Evolutionary conservation across 2,888 invertebrate genomes (phyloP), one percentile per base, ranked within the genome.

Genomic region (Troides helena): DNA sequence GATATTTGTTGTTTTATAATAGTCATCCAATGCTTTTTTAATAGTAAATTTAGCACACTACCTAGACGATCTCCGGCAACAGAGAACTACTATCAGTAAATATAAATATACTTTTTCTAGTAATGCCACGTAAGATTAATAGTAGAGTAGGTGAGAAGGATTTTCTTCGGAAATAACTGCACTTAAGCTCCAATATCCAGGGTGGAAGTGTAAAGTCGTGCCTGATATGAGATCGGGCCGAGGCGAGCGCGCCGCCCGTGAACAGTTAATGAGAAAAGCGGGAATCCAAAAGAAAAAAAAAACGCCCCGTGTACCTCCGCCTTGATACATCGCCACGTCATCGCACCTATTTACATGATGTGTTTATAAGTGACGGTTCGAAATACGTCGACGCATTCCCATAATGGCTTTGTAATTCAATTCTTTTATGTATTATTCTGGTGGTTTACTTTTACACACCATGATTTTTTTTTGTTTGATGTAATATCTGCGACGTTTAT

Each of bases 291-390:
- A 64, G 65, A 59, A 68, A 63, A 70, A 63, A 58, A 4, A 30
- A 30, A 30, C 30, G 56, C 59, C 53, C 62, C 60, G 58, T n/a
- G 53, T 63, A 61, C 59, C 63, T 53, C 7, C 39, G 39, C 62
- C 71, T 61, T 71, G 72, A 62, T 65, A 66, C 60, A 67, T 70
- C 46, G 74, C 74, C 73, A 64, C 72, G 67, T 76, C 73, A 73
- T 70, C 73, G 72, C 72, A 68, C 68, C 64, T 69, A 76, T 77
- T 77, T 77, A 72, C 75, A 76, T 77, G 75, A 74, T 74, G 74
- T 71, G 65, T 73, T 75, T 65, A 65, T 65, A 59, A 64, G 63
- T 64, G 68, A 58, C 43, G 68, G 25, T 60, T 21, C 61, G 64
- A 67, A 67, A 66, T 60, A 66, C 46, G 65, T n/a, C 46, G 30